Base-by-base conservation (phyloP, 2,113 vertebrate genomes). In the Neodontobutis hainanensis region DNA sequence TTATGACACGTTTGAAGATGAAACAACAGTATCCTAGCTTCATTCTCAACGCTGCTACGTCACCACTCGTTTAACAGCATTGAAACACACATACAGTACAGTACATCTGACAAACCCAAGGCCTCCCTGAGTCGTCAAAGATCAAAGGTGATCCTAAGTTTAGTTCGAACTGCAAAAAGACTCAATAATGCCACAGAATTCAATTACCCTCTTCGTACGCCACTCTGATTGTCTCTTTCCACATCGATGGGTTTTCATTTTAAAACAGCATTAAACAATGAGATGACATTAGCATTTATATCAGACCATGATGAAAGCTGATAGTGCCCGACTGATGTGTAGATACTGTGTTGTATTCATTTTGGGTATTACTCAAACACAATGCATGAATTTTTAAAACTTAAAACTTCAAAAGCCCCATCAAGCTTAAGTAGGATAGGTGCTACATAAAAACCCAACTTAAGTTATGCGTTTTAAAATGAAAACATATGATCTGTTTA, bases 101-200 rank as follows among this genome's bases (percentile, higher is more conserved):
- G 11, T 55, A 42, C 15, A 3, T 42, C 8, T 58, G 35, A 65
- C 48, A 6, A 72, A 83, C 55, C 75, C 75, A 70, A 83, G 43
- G 72, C 85, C 85, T 90, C 88, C 90, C 91, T 88, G 88, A 93
- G 88, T 89, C 89, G 86, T 56, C 56, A 67, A 53, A 73, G 61
- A 88, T 80, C 75, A 77, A 50, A 70, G 16, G 9, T 61, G 65
- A 78, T 75, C 78, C 16, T 70, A 51, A 50, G 11, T 79, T 70
- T 62, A 42, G 50, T 43, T 50, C 61, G 40, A 59, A 72, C 69
- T 70, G 66, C 52, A 67, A 72, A 83, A 55, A 0, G 58, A 75
- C 57, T 78, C 60, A 53, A 56, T 72, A 77, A 44, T 44, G 11
- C 43, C 35, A 34, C 11, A 38, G 14, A 40, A 44, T 34, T 27